Conservation (phyloP, 2,888 invertebrate species). For the Chironomus riparius region DNA sequence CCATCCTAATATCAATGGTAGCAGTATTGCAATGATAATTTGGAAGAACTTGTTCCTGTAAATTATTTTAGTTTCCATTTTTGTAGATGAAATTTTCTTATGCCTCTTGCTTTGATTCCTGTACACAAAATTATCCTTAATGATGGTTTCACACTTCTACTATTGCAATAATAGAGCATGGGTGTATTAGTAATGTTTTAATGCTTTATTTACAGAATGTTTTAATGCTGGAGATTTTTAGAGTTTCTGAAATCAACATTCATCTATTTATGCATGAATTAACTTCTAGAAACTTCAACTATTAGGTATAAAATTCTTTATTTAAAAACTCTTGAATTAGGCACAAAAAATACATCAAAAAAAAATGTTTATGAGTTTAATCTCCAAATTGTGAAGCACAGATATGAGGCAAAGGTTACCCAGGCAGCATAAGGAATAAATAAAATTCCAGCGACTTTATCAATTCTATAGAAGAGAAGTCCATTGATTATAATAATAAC, state of each 20-base stretch:
- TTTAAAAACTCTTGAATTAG: not conserved
- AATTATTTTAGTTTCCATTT: not conserved
- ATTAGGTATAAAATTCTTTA: not conserved
- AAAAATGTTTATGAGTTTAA: not conserved
- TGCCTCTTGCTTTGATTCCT: not conserved
- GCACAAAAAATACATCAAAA: no score
- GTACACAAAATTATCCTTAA: not conserved
- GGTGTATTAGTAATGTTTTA: no score
- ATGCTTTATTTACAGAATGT: not conserved
- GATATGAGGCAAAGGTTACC: not conserved
- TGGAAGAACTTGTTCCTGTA: not conserved
- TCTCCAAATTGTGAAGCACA: not conserved
- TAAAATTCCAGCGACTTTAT: not conserved
- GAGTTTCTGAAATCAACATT: not conserved
- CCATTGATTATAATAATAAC: not conserved
- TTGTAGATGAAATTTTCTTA: not conserved
- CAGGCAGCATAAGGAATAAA: constrained; percentile 4
- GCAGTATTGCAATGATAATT: not conserved
- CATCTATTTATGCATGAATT: not conserved
- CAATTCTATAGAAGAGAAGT: not conserved
- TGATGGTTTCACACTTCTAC: not conserved
- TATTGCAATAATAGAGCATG: no score
- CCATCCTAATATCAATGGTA: not conserved
- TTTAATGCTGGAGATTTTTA: not conserved
- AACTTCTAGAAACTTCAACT: not conserved